Evolutionary conservation across 2,797 vertebrate species (phyloP).

Genomic region (Accipiter superciliosus): DNA sequence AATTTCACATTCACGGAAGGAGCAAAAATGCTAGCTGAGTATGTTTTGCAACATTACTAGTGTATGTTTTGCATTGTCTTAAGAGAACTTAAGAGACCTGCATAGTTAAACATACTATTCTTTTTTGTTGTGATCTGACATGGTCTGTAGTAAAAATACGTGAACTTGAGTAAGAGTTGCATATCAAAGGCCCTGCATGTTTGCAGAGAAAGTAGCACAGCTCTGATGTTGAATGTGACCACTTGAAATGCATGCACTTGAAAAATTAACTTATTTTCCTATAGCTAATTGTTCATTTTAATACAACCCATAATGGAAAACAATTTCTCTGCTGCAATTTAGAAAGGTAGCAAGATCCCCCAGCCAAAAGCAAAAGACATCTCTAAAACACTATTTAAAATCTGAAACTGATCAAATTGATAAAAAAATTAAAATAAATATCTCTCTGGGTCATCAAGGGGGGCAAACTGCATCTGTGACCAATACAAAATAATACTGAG

Average conservation of each 20-base stretch:
- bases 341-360: not conserved
- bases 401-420: not conserved
- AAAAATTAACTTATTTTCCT: not conserved
- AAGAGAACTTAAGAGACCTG: not conserved
- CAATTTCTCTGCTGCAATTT: not conserved
- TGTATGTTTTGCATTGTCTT: not conserved
- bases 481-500: not conserved
- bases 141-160: not conserved
- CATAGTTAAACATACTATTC: not conserved
- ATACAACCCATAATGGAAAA: not conserved
- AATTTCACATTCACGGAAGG: not conserved
- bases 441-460: not conserved
- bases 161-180: not conserved
- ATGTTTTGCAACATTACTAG: not conserved
- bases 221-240: not conserved
- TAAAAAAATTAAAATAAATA: not conserved
- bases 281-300: not conserved
- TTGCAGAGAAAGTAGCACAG: not conserved
- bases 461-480: not conserved
- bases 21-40: not conserved
- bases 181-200: not conserved
- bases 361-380: not conserved
- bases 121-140: not conserved
- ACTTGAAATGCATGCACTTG: not conserved
- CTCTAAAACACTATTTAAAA: not conserved